Evolutionary conservation across 2,113 vertebrate genomes (phyloP), one percentile per base, ranked within the genome.

Genomic region (Gavialis gangeticus): DNA sequence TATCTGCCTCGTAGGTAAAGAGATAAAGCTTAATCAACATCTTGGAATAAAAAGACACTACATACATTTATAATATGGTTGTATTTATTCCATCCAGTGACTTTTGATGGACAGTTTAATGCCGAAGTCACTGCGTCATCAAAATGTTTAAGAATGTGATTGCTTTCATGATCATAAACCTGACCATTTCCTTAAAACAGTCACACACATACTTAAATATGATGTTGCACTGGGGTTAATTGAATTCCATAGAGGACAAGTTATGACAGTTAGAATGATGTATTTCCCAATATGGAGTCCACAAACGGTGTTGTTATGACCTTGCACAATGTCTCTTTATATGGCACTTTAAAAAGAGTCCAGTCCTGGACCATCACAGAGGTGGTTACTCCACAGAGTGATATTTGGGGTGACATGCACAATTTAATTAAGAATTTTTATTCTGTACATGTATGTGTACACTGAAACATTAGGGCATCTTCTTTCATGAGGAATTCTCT

Each of bases 261-360:
- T 30, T 84, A 13, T 30, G 62, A 86, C 66, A 66, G 71, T 66
- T 79, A 86, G 64, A 90, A 73, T 87, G 34, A 96, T 82, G 37
- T 46, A 89, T 78, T 58, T 95, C 92, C 82, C 85, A 92, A 91
- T 92, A 16, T 92, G 91, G 21, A 90, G 13, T 13, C 62, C 34
- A 89, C 78, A 89, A 93, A 89, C 71, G 58, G 79, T 46, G 81
- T 15, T 90, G 89, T 84, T 84, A 89, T 58, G n/a, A 57, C 89
- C 86, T 78, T 69, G 1, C 59, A 21, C 77, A 93, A 88, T 24
- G 46, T 10, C 46, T 94, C 85, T 21, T 24, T 71, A 82, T 25
- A 54, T 84, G 89, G 93, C 93, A 18, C 88, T 95, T 92, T 89
- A 91, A 46, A 85, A 69, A 60, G 62, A 59, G 81, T 90, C 89